phyloP scores from a whole-genome alignment of 1,140 invertebrate species.

The Agrilus planipennis region DNA sequence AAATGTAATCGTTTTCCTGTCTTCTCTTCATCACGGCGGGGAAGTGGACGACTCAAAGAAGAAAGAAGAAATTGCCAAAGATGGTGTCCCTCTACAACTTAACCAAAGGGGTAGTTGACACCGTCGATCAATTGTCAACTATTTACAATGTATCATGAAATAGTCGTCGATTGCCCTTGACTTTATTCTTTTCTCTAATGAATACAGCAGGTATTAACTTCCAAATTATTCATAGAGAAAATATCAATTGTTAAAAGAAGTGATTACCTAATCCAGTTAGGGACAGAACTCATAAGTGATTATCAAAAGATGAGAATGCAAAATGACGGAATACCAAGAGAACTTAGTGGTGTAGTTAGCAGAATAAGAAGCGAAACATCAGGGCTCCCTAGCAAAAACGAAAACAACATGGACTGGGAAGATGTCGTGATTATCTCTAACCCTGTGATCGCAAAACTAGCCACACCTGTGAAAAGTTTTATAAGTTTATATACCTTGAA shows the following conservation, averaged over 20 bases:
- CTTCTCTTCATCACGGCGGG: slow-evolving; percentile 18
- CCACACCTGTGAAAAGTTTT: no score
- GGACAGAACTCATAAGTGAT: neutral
- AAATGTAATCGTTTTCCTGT: slow-evolving; percentile 21
- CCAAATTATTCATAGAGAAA: slow-evolving; percentile 4
- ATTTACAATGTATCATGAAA: slow-evolving; percentile 28
- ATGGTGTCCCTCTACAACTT: slow-evolving; percentile 26
- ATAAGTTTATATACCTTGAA: no score
- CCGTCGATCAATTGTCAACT: slow-evolving; percentile 30
- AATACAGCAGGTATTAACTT: slow-evolving; percentile 36
- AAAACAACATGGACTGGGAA: no score
- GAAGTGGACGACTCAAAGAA: slow-evolving; percentile 17
- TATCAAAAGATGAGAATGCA: neutral
- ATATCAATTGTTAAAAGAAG: neutral
- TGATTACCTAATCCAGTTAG: neutral
- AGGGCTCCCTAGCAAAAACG: no score
- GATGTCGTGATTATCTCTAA: no score
- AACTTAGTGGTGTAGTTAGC: neutral
- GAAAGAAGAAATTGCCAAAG: slow-evolving; percentile 23
- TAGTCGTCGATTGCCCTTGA: slow-evolving; percentile 25
- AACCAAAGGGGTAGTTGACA: slow-evolving; percentile 36
- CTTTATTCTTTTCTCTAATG: slow-evolving; percentile 30
- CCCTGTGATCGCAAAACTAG: no score
- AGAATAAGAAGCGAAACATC: neutral
- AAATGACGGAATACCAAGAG: neutral